Conservation (phyloP, 2,113 vertebrate species). For the Pedionomus torquatus region DNA sequence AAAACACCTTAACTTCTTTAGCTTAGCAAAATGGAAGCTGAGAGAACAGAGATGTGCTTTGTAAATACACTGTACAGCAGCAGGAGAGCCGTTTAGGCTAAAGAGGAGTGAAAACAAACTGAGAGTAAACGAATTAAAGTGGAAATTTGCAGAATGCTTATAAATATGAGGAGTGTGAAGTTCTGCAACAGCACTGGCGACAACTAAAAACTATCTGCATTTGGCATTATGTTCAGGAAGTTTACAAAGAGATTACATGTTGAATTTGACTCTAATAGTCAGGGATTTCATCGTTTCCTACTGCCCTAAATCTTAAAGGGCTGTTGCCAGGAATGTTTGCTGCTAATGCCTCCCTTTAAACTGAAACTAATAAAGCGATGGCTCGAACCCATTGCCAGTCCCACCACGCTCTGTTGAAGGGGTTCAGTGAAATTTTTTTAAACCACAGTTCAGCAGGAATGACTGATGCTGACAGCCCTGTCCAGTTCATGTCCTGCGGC, state of each 20-base stretch:
- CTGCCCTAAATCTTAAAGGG: not conserved
- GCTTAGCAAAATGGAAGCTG: not conserved
- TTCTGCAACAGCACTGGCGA: not conserved
- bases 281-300: not conserved
- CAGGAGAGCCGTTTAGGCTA: not conserved
- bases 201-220: not conserved
- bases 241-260: not conserved
- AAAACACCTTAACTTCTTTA: not conserved
- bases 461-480: not conserved
- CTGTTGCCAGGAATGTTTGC: not conserved
- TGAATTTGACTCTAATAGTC: not conserved
- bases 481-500: not conserved
- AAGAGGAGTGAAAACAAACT: not conserved
- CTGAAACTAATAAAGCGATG: not conserved
- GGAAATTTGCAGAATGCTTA: not conserved
- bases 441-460: not conserved
- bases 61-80: not conserved
- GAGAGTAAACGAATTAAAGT: not conserved
- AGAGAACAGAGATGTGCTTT: not conserved
- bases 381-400: not conserved
- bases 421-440: not conserved
- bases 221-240: not conserved
- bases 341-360: not conserved
- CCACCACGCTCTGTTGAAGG: not conserved
- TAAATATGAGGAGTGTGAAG: not conserved